Evolutionary conservation across 2,113 vertebrate genomes (phyloP).

Genomic region (Symphodus melops): DNA sequence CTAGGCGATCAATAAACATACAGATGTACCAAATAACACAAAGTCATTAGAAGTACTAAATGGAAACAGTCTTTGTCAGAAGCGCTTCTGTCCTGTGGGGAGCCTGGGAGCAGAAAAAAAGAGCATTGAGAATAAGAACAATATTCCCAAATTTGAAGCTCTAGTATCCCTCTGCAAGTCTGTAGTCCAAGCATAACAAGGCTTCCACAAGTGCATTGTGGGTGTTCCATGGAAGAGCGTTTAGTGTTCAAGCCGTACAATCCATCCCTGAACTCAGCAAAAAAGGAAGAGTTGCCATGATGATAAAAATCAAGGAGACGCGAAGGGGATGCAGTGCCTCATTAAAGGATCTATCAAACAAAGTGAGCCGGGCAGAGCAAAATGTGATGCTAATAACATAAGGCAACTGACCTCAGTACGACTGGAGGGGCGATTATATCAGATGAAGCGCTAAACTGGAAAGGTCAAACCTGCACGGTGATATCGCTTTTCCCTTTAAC

Average conservation of each 20-base stretch:
- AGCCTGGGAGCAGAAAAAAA: constrained; percentile 57
- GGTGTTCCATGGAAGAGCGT: constrained; percentile 78
- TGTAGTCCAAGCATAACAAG: constrained; percentile 67
- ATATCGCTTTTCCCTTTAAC: constrained; percentile 45
- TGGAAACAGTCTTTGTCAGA: constrained; percentile 70
- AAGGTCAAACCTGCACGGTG: constrained; percentile 47
- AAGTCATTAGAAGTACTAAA: constrained; percentile 59
- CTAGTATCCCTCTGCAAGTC: constrained; percentile 53
- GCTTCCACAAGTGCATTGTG: constrained; percentile 74
- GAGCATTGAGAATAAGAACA: constrained; percentile 47
- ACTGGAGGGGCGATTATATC: constrained; percentile 58
- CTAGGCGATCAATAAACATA: constrained; percentile 49
- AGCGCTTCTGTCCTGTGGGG: constrained; percentile 58
- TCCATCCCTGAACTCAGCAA: constrained; percentile 79
- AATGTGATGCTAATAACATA: constrained; percentile 66
- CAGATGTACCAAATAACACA: constrained; percentile 69
- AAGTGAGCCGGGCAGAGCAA: constrained; percentile 49
- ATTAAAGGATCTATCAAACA: constrained; percentile 55
- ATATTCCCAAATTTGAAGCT: constrained; percentile 40
- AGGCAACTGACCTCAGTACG: constrained; percentile 69
- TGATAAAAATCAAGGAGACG: constrained; percentile 35
- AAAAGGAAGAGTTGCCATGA: constrained; percentile 70
- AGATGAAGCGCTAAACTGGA: constrained; percentile 47
- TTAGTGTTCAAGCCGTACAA: constrained; percentile 75
- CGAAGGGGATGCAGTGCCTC: background rate